A percentile compares a stretch with the other conserved stretches of the same genome.
Conservation (phyloP, 2,797 vertebrate genomes). For the Typhlichthys eigenmanni region DNA sequence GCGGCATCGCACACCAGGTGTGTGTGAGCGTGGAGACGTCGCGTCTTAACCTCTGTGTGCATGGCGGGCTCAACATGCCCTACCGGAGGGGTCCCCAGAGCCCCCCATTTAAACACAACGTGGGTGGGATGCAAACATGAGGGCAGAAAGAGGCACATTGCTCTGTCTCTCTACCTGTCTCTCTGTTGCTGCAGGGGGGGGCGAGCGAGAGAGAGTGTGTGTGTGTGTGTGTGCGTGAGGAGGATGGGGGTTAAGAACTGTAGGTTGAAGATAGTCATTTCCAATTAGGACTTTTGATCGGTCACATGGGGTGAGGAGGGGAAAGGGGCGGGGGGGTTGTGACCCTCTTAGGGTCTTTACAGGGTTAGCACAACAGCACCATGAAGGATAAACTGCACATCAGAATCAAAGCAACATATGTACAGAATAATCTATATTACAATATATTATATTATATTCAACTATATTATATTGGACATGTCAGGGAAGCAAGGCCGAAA, state of each 20-base stretch:
- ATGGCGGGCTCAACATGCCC: constrained; percentile 34
- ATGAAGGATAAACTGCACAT: no score
- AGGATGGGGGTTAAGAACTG: background rate
- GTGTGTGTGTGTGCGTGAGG: constrained; percentile 17
- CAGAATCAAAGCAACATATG: no score
- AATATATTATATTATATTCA: no score
- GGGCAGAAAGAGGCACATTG: constrained; percentile 51
- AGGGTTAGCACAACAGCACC: no score
- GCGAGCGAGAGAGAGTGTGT: constrained; percentile 2
- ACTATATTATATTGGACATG: no score
- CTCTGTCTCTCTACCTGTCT: constrained; percentile 30
- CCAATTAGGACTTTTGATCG: no score
- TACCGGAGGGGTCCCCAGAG: constrained; percentile 48
- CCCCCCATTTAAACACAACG: constrained; percentile 69
- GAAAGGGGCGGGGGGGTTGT: no score
- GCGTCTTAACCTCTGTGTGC: constrained; percentile 68
- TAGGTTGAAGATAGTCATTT: background rate
- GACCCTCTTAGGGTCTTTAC: no score
- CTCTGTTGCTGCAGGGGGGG: constrained; percentile 59
- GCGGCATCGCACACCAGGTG: constrained; percentile 68
- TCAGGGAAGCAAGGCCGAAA: background rate
- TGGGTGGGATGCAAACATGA: constrained; percentile 68
- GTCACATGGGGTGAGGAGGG: no score
- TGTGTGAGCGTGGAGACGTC: constrained; percentile 57
- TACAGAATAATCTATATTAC: no score